Percentiles rank a stretch among this genome's conserved stretches.
These are phyloP conservation scores for Pterocles orientalis DNA, from an alignment of 2,113 vertebrate genomes.

Conservation along the genomic window DNA sequence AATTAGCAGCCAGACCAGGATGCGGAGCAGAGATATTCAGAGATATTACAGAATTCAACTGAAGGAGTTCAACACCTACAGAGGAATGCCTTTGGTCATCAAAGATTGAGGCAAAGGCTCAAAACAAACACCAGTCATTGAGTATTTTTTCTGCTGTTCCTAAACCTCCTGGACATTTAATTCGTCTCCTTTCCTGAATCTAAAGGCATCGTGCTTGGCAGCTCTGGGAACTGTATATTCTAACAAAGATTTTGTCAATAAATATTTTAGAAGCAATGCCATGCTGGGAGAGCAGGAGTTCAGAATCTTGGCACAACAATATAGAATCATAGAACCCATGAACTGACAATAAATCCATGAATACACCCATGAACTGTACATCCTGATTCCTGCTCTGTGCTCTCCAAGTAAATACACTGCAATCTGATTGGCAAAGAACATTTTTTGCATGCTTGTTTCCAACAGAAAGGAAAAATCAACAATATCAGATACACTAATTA, in stretches of 20 bases:
- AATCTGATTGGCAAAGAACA: neutral
- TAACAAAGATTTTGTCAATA: neutral
- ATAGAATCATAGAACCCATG: no score
- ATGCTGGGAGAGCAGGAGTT: neutral
- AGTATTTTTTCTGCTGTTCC: neutral
- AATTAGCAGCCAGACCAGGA: conserved; percentile 13
- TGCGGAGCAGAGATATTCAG: neutral
- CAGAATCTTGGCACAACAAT: neutral
- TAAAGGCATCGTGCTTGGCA: neutral
- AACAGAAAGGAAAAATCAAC: neutral
- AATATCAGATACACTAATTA: no score
- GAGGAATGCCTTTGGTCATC: neutral
- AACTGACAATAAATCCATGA: no score
- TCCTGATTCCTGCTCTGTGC: neutral
- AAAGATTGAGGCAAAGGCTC: neutral
- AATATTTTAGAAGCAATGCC: neutral
- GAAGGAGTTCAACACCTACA: neutral
- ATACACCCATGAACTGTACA: no score
- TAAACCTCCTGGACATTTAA: neutral
- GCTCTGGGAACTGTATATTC: neutral
- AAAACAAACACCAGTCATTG: neutral
- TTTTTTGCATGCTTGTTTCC: neutral
- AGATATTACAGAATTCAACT: neutral
- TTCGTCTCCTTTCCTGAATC: neutral
- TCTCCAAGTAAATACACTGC: neutral